phyloP scores from a whole-genome alignment of 2,113 vertebrate genomes.

The Microcebus tavaratra region DNA sequence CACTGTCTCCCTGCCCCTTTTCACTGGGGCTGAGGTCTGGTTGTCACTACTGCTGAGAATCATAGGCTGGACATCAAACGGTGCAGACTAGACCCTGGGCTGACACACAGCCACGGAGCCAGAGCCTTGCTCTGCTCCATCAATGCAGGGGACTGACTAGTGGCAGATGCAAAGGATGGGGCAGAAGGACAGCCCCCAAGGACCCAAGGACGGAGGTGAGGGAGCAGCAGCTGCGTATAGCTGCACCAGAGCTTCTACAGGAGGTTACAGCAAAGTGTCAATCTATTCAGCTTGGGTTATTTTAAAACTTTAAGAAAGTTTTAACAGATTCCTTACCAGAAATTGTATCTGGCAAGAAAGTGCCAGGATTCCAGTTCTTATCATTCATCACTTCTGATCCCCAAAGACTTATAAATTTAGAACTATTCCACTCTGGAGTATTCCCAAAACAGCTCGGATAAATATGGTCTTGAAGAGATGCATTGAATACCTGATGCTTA shows the following conservation, averaged over 20 bases:
- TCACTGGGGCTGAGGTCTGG: not conserved
- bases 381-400: conserved; percentile 96
- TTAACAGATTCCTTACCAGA: conserved; percentile 89
- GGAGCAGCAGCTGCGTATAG: not conserved
- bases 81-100: not conserved
- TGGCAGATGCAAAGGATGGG: not conserved
- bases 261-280: not conserved
- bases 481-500: conserved; percentile 95
- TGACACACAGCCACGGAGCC: not conserved
- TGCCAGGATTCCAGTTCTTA: conserved; percentile 95
- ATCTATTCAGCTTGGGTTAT: not conserved
- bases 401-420: conserved; percentile 98
- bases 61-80: not conserved
- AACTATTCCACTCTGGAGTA: conserved; percentile 95
- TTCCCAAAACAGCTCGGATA: conserved; percentile 96
- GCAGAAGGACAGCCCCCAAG: fast-evolving
- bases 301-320: conserved; percentile 70
- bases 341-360: conserved; percentile 94
- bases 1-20: not conserved
- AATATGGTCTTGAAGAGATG: conserved; percentile 95
- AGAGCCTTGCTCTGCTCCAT: not conserved
- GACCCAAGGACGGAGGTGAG: not conserved
- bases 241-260: not conserved
- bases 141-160: not conserved
- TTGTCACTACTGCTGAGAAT: not conserved